Evolutionary conservation across 2,113 vertebrate genomes (phyloP).

Genomic region (Melierax canorus): DNA sequence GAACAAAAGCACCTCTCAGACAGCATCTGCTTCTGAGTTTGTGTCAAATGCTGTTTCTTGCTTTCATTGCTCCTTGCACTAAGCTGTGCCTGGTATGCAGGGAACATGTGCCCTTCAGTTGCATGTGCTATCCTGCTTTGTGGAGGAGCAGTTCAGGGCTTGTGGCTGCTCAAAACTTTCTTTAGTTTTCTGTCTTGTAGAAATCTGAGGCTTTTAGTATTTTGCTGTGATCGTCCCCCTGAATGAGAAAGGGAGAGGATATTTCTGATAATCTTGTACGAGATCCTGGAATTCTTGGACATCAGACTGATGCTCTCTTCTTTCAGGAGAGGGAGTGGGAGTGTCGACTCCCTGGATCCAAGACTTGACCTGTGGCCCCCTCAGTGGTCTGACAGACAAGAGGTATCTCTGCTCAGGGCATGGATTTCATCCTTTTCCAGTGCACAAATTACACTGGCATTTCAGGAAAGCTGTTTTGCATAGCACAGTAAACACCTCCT

Average conservation of each 20-base stretch:
- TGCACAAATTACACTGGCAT: neutral
- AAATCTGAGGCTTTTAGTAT: neutral
- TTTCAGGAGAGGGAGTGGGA: neutral
- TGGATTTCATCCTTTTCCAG: neutral
- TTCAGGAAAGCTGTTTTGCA: neutral
- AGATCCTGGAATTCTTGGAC: neutral
- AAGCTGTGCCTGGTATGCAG: neutral
- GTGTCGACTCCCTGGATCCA: neutral
- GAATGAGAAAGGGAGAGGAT: neutral
- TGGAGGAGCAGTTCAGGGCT: neutral
- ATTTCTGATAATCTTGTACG: neutral
- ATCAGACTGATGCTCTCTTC: rapidly evolving
- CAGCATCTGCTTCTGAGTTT: neutral
- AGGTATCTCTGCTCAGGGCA: neutral
- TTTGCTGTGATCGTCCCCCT: neutral
- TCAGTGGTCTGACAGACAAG: neutral
- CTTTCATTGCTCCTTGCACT: neutral
- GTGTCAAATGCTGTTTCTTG: neutral
- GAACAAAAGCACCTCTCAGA: neutral
- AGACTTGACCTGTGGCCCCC: neutral
- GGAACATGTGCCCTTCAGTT: neutral
- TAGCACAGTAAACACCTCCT: neutral
- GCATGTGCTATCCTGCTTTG: neutral
- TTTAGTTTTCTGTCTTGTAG: neutral
- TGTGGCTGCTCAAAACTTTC: neutral